phyloP scores from a whole-genome alignment of 2,888 invertebrate genomes.

The Tachina fera region DNA sequence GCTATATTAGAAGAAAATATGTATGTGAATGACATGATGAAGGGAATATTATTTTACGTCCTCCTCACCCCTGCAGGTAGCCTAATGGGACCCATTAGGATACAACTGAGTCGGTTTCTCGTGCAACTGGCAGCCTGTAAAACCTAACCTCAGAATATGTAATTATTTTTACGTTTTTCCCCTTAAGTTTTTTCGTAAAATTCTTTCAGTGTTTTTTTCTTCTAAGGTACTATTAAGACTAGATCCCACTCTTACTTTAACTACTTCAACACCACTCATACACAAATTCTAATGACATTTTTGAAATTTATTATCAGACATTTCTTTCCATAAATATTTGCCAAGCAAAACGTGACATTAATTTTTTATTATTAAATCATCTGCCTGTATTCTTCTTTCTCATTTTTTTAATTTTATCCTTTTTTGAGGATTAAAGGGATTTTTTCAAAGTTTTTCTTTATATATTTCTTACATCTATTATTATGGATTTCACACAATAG shows the following conservation, averaged over 20 bases:
- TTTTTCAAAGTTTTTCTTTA: slow-evolving; percentile 13
- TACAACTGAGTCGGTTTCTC: too few species aligned
- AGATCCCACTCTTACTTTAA: too few species aligned
- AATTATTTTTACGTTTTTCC: background rate
- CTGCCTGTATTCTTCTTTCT: slow-evolving; percentile 21
- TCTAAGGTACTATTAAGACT: background rate
- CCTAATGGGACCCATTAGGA: too few species aligned
- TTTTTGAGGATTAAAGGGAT: background rate
- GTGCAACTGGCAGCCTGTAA: too few species aligned
- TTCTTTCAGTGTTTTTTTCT: background rate
- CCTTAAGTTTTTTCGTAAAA: too few species aligned
- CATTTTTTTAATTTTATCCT: background rate
- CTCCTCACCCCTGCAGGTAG: too few species aligned
- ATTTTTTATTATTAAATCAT: slow-evolving; percentile 59
- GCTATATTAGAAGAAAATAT: too few species aligned
- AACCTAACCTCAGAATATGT: background rate
- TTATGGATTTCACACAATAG: slow-evolving; percentile 10
- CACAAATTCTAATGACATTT: background rate
- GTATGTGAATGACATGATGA: too few species aligned
- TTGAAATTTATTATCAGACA: slow-evolving; percentile 9
- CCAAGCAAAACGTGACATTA: slow-evolving; percentile 64
- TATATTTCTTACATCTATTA: background rate
- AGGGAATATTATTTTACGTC: too few species aligned
- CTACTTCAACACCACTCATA: background rate
- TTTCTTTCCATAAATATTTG: slow-evolving; percentile 40